Evolutionary conservation across 2,113 vertebrate genomes (phyloP).

Genomic region (Myiopsitta monachus): DNA sequence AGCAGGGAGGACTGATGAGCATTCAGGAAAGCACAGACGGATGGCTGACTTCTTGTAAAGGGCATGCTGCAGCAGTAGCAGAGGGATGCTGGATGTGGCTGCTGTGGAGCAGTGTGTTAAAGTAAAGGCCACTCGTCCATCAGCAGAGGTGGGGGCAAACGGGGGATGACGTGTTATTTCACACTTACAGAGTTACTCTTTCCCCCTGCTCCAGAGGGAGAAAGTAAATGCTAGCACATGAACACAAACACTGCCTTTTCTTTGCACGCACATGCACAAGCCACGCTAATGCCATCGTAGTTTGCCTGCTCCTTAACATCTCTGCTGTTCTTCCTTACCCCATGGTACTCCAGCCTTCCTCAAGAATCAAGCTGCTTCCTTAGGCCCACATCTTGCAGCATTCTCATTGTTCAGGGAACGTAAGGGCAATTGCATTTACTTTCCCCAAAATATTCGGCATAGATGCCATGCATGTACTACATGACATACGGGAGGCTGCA

Average conservation of each 20-base stretch:
- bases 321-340: background rate
- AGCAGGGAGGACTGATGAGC: no score
- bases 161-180: rapidly evolving
- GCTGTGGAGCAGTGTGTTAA: rapidly evolving
- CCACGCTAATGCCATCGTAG: rapidly evolving
- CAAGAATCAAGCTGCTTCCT: rapidly evolving
- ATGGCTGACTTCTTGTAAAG: rapidly evolving
- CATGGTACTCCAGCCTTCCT: no score
- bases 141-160: rapidly evolving
- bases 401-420: background rate
- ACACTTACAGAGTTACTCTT: rapidly evolving
- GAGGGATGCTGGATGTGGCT: rapidly evolving
- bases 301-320: background rate
- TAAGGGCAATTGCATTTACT: background rate
- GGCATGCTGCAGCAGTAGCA: background rate
- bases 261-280: rapidly evolving
- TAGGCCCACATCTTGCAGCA: background rate
- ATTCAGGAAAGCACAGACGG: rapidly evolving
- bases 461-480: background rate
- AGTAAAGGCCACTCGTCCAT: no score
- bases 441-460: background rate
- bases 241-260: background rate
- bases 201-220: no score
- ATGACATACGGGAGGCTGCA: background rate
- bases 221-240: background rate